These are phyloP conservation scores for Melanotaenia boesemani DNA, from an alignment of 2,797 vertebrate genomes.

Conservation along the genomic window DNA sequence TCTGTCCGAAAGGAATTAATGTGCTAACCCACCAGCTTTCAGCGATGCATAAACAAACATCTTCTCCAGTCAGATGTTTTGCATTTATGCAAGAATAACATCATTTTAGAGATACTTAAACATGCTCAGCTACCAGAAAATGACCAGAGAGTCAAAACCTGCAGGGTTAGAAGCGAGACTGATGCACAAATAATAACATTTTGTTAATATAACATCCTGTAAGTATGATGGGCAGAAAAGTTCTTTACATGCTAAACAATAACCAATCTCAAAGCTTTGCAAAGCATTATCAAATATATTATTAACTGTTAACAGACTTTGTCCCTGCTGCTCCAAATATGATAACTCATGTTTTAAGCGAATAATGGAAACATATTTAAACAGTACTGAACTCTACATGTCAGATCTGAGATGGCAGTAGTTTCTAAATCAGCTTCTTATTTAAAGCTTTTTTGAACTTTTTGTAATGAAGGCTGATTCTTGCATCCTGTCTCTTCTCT, in stretches of 20 bases:
- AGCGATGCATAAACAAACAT: conserved; percentile 47
- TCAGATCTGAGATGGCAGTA: too few species aligned
- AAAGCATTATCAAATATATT: too few species aligned
- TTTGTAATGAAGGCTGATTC: too few species aligned
- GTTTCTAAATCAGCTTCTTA: too few species aligned
- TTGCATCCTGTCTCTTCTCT: too few species aligned
- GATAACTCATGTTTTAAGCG: not conserved
- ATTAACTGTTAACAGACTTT: too few species aligned
- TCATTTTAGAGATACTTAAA: conserved; percentile 33
- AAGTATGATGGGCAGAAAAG: not conserved
- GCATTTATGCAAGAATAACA: conserved; percentile 29
- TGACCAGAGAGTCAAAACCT: not conserved
- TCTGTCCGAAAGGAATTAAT: conserved; percentile 45
- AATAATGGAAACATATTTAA: not conserved
- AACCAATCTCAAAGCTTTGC: too few species aligned
- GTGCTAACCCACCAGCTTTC: conserved; percentile 39
- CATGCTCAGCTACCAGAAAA: conserved; percentile 13
- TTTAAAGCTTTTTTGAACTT: too few species aligned
- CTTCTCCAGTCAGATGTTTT: conserved; percentile 44
- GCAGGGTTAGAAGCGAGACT: conserved; percentile 1
- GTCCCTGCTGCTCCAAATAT: too few species aligned
- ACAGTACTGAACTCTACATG: too few species aligned
- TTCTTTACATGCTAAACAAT: too few species aligned
- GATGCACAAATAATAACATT: not conserved
- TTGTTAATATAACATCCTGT: not conserved